Percentiles rank a stretch among this genome's conserved stretches.
These are phyloP conservation scores for Coelopa pilipes DNA, from an alignment of 2,888 invertebrate species.

Conservation along the genomic window DNA sequence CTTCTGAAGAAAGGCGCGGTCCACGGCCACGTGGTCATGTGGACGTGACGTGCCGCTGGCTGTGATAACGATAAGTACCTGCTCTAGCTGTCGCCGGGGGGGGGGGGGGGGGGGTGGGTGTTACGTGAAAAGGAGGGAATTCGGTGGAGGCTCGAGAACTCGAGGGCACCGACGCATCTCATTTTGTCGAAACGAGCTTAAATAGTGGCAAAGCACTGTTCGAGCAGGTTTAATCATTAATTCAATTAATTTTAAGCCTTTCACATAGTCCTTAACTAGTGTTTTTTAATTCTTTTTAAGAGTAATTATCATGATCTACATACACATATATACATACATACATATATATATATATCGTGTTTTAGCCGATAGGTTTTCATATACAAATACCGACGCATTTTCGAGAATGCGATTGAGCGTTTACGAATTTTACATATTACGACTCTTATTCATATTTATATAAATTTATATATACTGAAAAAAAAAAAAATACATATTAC, in stretches of 20 bases:
- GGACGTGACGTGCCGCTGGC: conserved; percentile 65
- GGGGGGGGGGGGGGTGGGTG: neutral
- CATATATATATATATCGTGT: neutral
- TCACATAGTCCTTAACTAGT: conserved; percentile 12
- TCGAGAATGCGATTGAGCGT: conserved; percentile 6
- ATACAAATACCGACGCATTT: neutral
- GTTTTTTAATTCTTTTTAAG: neutral
- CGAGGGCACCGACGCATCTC: conserved; percentile 18
- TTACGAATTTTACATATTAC: conserved; percentile 27
- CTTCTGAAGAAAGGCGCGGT: neutral
- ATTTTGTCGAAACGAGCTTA: conserved; percentile 26
- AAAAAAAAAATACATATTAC: too few species aligned
- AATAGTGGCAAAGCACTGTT: conserved; percentile 10
- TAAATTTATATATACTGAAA: neutral
- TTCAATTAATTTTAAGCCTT: conserved; percentile 17
- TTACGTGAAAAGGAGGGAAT: neutral
- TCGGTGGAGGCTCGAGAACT: conserved; percentile 20
- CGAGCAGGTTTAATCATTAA: conserved; percentile 33
- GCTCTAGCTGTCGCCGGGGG: conserved; percentile 45
- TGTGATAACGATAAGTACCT: conserved; percentile 63
- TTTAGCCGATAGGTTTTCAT: neutral
- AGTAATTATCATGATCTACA: too few species aligned
- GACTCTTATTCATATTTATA: neutral
- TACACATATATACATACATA: too few species aligned
- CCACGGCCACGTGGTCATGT: conserved; percentile 39